Base-by-base conservation (phyloP, 2,888 invertebrate species). In the Dicycla oo region DNA sequence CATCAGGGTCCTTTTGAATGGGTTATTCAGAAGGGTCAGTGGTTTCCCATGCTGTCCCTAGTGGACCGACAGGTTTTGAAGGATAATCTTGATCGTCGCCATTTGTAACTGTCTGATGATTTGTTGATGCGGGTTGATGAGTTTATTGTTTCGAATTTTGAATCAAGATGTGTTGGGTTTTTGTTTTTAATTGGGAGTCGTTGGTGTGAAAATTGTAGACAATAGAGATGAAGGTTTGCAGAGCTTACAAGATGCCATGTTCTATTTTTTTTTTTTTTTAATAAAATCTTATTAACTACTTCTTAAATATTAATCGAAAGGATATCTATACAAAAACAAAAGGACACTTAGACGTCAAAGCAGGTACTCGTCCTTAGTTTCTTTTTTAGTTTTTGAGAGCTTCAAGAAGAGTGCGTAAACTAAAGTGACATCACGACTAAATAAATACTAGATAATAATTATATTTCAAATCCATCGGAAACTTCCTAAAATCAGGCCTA, bases 1-100 rank as follows among this genome's bases (percentile, higher is more conserved):
- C 49, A 40, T 20, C 57, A 34, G 47, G 73, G 69, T 63, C 23
- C 10, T 47, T 67, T 68, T 72, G 23, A 73, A 81, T 69, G 58
- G 68, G 13, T 23, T 63, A 23, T 62, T 40, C 26, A 70, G 45
- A 62, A 47, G 80, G 82, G 82, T 81, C 82, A 81, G 79, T 65
- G n/a, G 23, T 49, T 82, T 81, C 82, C 73, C 80, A 79, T 73
- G 30, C 15, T 34, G 67, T 69, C 62, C 54, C 40, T 60, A 51
- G 43, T 54, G 69, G 78, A 62, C 67, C 20, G 47, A 73, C 73
- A 63, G 65, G 79, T 81, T 66, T 69, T 54, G 5, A 30, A 57
- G 20, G 53, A 78, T 68, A 62, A 81, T 70, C 73, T 81, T 78
- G 70, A 81, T 81, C 38, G 43, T 40, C 38, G 56, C 45, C n/a